Percentiles rank a stretch among this genome's conserved stretches.
phyloP scores from a whole-genome alignment of 1,140 invertebrate genomes.

The Aporrectodea caliginosa region DNA sequence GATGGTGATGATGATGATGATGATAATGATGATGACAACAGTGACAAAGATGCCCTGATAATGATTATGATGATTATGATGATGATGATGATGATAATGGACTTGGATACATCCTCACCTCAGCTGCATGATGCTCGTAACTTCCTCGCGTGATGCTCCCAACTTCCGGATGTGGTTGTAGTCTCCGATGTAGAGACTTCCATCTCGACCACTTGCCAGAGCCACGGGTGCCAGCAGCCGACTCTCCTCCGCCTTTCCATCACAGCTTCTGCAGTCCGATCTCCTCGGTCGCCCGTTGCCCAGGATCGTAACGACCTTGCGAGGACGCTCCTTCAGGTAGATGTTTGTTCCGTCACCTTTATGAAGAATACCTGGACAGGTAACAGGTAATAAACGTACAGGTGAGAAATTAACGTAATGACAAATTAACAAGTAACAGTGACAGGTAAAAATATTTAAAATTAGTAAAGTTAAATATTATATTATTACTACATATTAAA shows the following conservation, averaged over 20 bases:
- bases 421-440: too few relatives aligned
- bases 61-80: too few relatives aligned
- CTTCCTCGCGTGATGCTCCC: constrained; percentile 64
- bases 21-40: too few relatives aligned
- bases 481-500: too few relatives aligned
- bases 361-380: constrained; percentile 76
- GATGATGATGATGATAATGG: too few relatives aligned
- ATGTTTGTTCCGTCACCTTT: constrained; percentile 96
- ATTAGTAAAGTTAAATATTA: too few relatives aligned
- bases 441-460: too few relatives aligned
- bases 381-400: constrained; percentile 24
- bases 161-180: constrained; percentile 91
- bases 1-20: too few relatives aligned
- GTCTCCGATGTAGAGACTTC: constrained; percentile 91
- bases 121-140: constrained; percentile 79
- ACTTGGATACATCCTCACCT: constrained; percentile 62
- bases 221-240: constrained; percentile 84
- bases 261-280: constrained; percentile 69
- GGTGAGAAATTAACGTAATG: too few relatives aligned
- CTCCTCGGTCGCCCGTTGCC: constrained; percentile 85
- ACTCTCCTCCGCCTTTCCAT: constrained; percentile 73
- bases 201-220: constrained; percentile 81
- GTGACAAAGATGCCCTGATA: neutral
- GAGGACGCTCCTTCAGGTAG: constrained; percentile 87
- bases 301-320: constrained; percentile 85